A percentile compares a stretch with the other conserved stretches of the same genome.
phyloP scores from a whole-genome alignment of 2,797 vertebrate genomes.

The Trachurus trachurus region DNA sequence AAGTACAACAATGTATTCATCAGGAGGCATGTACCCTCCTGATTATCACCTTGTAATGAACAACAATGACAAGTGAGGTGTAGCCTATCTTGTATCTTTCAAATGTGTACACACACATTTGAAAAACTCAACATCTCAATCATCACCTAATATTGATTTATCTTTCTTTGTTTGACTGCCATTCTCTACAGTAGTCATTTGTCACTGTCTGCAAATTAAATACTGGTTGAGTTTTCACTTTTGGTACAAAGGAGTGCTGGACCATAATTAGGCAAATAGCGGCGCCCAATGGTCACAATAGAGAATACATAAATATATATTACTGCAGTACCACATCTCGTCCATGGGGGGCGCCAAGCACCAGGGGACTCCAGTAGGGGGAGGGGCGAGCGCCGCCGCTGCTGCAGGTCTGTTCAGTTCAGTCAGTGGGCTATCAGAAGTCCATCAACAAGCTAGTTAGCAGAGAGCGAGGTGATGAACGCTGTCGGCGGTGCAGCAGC shows the following conservation, averaged over 20 bases:
- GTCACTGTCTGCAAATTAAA: not conserved
- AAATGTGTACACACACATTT: no score
- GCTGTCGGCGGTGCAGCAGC: not conserved
- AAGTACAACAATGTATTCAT: no score
- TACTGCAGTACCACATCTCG: not conserved
- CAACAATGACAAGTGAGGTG: no score
- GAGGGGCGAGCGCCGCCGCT: constrained; percentile 51
- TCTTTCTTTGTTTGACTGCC: not conserved
- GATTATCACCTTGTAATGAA: no score
- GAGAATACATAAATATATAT: accelerated
- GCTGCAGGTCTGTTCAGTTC: constrained; percentile 59
- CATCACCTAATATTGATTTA: not conserved
- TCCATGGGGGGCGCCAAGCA: constrained; percentile 30
- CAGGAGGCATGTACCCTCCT: no score
- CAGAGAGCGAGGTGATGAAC: constrained; percentile 29
- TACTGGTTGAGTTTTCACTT: not conserved
- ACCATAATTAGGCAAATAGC: constrained; percentile 27
- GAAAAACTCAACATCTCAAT: not conserved
- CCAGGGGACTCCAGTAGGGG: constrained; percentile 16
- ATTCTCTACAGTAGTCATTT: no score
- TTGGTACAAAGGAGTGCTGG: not conserved
- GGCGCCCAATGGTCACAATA: constrained; percentile 44
- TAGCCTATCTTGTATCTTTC: no score
- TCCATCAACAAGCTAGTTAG: constrained; percentile 80
- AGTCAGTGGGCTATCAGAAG: constrained; percentile 49